These are phyloP conservation scores for Apamea crenata DNA, from an alignment of 2,888 invertebrate genomes.

Conservation along the genomic window DNA sequence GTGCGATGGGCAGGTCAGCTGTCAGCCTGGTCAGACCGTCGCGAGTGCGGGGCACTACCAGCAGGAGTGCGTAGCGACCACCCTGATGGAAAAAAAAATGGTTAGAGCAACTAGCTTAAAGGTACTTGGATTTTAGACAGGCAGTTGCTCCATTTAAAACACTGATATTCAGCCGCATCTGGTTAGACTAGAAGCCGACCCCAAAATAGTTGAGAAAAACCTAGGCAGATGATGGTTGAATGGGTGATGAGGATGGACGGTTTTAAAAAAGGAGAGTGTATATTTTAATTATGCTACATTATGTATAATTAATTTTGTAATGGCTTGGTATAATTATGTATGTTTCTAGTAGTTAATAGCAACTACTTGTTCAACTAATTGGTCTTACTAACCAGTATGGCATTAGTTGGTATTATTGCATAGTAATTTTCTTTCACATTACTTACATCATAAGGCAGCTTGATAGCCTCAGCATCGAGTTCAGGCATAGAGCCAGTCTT, in stretches of 20 bases:
- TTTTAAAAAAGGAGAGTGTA: neutral
- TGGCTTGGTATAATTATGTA: neutral
- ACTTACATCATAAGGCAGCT: constrained; percentile 94
- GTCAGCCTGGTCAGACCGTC: constrained; percentile 90
- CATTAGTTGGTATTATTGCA: neutral
- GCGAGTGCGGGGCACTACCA: constrained; percentile 90
- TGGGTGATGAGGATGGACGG: neutral
- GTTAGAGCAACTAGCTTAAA: neutral
- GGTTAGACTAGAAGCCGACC: neutral
- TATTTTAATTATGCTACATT: neutral
- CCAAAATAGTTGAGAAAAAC: neutral
- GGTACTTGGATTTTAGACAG: neutral
- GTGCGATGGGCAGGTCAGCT: constrained; percentile 87
- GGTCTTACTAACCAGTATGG: neutral
- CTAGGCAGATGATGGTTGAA: neutral
- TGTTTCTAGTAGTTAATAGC: neutral
- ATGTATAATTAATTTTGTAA: too few relatives aligned
- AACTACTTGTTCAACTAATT: neutral
- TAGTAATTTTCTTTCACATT: neutral
- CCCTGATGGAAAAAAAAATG: constrained; percentile 82
- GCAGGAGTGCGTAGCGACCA: constrained; percentile 90
- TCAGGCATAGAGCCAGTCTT: constrained; percentile 91
- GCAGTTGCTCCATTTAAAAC: neutral
- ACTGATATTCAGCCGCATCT: neutral
- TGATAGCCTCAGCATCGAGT: constrained; percentile 92